Base-by-base conservation (phyloP, 1,140 invertebrate genomes). In the Aphelenchoides fujianensis region DNA sequence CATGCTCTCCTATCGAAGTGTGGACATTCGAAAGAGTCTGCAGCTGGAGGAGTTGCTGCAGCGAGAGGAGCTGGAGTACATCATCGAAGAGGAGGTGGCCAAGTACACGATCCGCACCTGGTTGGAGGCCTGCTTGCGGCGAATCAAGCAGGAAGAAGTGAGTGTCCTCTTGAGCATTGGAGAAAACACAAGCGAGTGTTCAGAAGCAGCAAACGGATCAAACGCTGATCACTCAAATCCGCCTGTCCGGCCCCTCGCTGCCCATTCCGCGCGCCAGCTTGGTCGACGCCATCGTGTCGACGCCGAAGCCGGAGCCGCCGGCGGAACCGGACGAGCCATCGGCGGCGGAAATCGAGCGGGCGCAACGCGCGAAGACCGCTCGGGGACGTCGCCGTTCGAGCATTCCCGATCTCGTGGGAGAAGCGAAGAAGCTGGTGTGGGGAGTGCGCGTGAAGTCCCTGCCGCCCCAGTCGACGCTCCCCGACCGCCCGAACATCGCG, bases 21-120 rank as follows among this genome's bases (percentile, higher is more conserved):
- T 99, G 30, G 97, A 99, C 84, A 99, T 99, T 71, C 89, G 95
- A 68, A 99, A 99, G 88, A 92, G 92, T 3, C 87, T 99, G 19
- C 97, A 99, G 86, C 87, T 99, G 78, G 97, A 99, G 86, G 97
- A 99, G 85, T 87, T 99, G 31, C 84, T 99, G 68, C 95, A 94
- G 19, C 87, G 97, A 74, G 95, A 99, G 87, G 97, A 99, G 86
- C 92, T 99, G 73, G 97, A 99, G 85, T 98, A 96, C 84, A 90
- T 97, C 23, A 98, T 99, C 55, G 96, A 98, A 86, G 97, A 99
- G 87, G 97, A 99, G 88, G 97, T 99, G 3, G 97, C 97, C 23
- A 98, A 99, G 86, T 94, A 97, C 87, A 98, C 96, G 0, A 99
- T 98, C 71, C 79, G 87, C 68, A 86, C 86, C 78, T 88, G 87